These are phyloP conservation scores for Furcifer pardalis DNA, from an alignment of 2,797 vertebrate genomes.

Conservation along the genomic window DNA sequence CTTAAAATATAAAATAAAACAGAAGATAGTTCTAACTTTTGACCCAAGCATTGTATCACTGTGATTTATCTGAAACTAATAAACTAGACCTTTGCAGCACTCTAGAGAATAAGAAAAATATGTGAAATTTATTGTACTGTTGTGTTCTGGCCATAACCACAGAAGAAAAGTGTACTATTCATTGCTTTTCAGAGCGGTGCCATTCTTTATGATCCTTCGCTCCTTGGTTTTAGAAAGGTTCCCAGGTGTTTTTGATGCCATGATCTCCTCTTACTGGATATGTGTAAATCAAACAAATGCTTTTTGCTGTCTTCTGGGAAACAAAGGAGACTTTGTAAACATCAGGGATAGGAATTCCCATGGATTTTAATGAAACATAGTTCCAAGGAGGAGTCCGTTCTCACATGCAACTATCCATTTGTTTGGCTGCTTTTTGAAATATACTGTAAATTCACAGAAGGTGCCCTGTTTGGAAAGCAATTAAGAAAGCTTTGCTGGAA, in stretches of 20 bases:
- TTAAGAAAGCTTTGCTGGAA: not conserved
- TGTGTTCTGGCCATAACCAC: conserved; percentile 29
- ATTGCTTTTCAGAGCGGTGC: conserved; percentile 10
- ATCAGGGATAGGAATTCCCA: not conserved
- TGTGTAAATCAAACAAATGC: conserved; percentile 22
- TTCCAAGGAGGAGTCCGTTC: not conserved
- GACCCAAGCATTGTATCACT: not conserved
- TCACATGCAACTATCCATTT: not conserved
- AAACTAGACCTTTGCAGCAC: not conserved
- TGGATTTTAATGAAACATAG: conserved; percentile 6
- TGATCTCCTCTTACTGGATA: conserved; percentile 24
- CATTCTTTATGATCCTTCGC: conserved; percentile 4
- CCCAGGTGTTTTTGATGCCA: conserved; percentile 15
- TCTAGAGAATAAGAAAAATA: conserved; percentile 26
- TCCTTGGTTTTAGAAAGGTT: conserved; percentile 4
- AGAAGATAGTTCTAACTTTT: conserved; percentile 33
- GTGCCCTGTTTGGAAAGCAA: not conserved
- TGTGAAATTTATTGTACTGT: conserved; percentile 38
- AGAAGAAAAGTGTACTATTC: conserved; percentile 10
- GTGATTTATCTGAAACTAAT: conserved; percentile 32
- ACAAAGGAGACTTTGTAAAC: conserved; percentile 13
- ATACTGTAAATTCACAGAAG: not conserved
- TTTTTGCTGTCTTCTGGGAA: conserved; percentile 9
- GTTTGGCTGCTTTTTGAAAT: not conserved
- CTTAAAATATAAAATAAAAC: conserved; percentile 32